phyloP scores from a whole-genome alignment of 2,113 vertebrate genomes.

The Symphodus melops region DNA sequence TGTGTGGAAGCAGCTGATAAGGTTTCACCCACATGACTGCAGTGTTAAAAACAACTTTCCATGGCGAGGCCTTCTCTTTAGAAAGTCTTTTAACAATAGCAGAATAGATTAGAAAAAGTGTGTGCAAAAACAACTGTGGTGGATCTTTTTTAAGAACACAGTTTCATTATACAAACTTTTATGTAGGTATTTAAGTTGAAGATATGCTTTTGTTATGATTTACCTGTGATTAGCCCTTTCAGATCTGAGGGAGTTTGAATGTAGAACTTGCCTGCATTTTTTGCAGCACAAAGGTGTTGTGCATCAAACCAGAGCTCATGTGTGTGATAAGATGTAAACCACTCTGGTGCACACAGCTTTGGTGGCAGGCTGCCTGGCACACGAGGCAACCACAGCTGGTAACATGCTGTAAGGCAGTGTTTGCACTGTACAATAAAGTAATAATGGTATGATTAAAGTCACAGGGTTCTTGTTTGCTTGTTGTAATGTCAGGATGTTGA shows the following conservation, averaged over 20 bases:
- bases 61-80: not conserved
- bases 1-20: not conserved
- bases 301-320: not conserved
- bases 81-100: not conserved
- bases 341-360: not conserved
- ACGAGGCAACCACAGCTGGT: conserved; percentile 7
- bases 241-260: no score
- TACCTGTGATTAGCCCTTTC: no score
- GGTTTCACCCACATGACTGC: not conserved
- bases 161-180: no score
- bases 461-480: conserved; percentile 41
- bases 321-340: not conserved
- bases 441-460: not conserved
- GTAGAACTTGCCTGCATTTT: not conserved
- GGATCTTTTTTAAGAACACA: no score
- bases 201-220: no score
- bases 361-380: not conserved
- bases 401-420: not conserved
- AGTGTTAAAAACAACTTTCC: not conserved
- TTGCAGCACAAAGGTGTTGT: not conserved
- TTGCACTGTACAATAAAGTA: conserved; percentile 15
- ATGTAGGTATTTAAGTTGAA: no score
- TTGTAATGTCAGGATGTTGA: conserved; percentile 43
- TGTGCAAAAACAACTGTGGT: no score
- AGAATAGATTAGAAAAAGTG: no score